Base-by-base conservation (phyloP, 2,797 vertebrate species). In the Leptatherina wallacei region DNA sequence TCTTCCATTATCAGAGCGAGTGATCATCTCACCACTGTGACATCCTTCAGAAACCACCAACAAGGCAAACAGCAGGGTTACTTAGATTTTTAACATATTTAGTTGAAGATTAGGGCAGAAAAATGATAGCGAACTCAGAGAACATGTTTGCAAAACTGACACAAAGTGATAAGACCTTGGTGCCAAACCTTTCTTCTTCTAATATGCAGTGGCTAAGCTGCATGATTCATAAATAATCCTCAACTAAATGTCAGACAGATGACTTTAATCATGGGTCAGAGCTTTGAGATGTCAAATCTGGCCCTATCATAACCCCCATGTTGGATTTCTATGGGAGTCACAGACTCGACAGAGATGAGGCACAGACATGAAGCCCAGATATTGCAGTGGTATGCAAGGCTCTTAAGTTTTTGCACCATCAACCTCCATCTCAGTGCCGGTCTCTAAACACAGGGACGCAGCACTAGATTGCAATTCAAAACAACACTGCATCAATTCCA, bases 171-270 rank as follows among this genome's bases (percentile, higher is more conserved):
- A 79, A 82, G 75, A 80, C 61, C 16, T 84, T 70, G 66, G 51
- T 65, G 44, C 63, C 44, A 57, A 81, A 74, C 51, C 61, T 68
- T 62, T 44, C 49, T 61, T 64, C 62, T 61, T 65, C 59, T 62
- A 36, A 33, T 35, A 38, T 16, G 38, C 36, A n/a, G 5, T 11
- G 6, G 73, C 85, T 80, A 71, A 78, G 59, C 32, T 72, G 69
- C 77, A 70, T 85, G 77, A 82, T 81, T 81, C 73, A 78, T 77
- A 71, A 83, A 84, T 88, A 87, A 87, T 85, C 84, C 74, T 75
- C 70, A 79, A 76, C 79, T 75, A 82, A 82, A 84, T 74, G 77
- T 76, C 76, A 80, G 42, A 73, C 32, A 61, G 75, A 82, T 78
- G 62, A 66, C 68, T 75, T 83, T 82, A 63, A 77, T 84, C 69